Evolutionary conservation across 30 jellyfish, hydroid and myxozoan species (phyloP), one percentile per base, ranked within the genome.

Genomic region (Hydra vulgaris): DNA sequence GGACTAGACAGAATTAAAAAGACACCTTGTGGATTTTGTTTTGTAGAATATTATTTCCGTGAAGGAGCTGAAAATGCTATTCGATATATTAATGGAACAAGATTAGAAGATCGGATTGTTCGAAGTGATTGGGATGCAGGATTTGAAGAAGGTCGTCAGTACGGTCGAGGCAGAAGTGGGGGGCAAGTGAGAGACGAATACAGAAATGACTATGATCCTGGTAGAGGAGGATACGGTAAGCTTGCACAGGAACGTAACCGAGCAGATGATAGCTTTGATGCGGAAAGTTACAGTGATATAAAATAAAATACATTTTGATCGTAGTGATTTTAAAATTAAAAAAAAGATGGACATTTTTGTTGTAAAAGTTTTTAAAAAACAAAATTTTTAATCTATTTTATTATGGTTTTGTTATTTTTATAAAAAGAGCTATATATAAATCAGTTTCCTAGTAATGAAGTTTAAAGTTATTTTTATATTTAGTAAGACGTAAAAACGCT

Each of bases 151-250:
- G 97, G 97, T 18, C 80, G 99, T 22, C 99, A 94, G 54, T 88
- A 78, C 85, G 99, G 99, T 25, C 73, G 99, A 69, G 99, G 99
- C 4, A 76, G 88, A 79, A 88, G 97, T 79, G 99, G 99, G n/a
- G 99, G 99, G 17, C 99, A 94, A 94, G 97, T 94, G 25, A 81
- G 97, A 21, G 99, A 94, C 76, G 99, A 94, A 83, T 88, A 88
- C 74, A 77, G 99, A 73, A 77, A 83, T n/a, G 97, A 86, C 22
- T 94, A 54, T 85, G 99, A 94, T 77, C 86, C 86, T n/a, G 99
- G 96, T 22, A 84, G 99, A 78, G 99, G 99, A 23, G 99, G 99
- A 4, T 94, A 25, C 27, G 96, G 98, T 21, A 73, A 73, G 21
- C 70, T 80, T 27, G 68, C 25, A 1, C 87, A 80, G 72, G 87